Base-by-base conservation (phyloP, 2,113 vertebrate species). In the Cottus gobio region DNA sequence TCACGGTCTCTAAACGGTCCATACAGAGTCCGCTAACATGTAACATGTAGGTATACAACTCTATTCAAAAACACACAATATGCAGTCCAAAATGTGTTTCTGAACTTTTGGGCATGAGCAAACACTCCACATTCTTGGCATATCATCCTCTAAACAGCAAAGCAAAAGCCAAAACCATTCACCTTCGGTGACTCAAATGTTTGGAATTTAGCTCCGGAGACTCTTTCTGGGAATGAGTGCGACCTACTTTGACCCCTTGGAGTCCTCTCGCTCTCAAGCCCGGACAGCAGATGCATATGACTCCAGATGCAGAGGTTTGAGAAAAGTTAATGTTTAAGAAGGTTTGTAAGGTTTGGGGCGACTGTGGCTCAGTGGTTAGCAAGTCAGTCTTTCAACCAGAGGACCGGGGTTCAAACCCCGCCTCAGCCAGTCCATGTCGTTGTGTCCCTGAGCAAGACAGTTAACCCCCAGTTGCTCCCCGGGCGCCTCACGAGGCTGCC, bases 161-260 rank as follows among this genome's bases (percentile, higher is more conserved):
- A 64, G 65, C 26, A 16, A 77, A 57, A 82, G 75, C 22, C 36
- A 69, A 13, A 34, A 83, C 65, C 24, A 58, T 63, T 85, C 67
- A 90, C 78, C 66, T 89, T 57, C 85, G 44, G 79, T 92, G 90
- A 94, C 85, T 91, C 91, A 93, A 90, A 87, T 82, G 69, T 69
- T 77, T 86, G 90, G 91, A 88, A 93, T 92, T 89, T 74, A 61
- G 46, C 66, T 80, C 36, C 64, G 56, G 63, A 85, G 28, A 83
- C 67, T 79, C 71, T 77, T 80, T 86, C 66, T 87, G 69, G 69
- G 85, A 84, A 65, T 22, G 15, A 88, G 64, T 4, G 6, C 26
- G 57, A 82, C 88, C 86, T 85, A 82, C 79, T 89, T 79, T 90
- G 84, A 93, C 91, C 82, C 82, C 60, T 42, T 48, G 42, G 54